Conservation (phyloP, 2,888 invertebrate genomes). For the Hydrotaea cyrtoneurina region DNA sequence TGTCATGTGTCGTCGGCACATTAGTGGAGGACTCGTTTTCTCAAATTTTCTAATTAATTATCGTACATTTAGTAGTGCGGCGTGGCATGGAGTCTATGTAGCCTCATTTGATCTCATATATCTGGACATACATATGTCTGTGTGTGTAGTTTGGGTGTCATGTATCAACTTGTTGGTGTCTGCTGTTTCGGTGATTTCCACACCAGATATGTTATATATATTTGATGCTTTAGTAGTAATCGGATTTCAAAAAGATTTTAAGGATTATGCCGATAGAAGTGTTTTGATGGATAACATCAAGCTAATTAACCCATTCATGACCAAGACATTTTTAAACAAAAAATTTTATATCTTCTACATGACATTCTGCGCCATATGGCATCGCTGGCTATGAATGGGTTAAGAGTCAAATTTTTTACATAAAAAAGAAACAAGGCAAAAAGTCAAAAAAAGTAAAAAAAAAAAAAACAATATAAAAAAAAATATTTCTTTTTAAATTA, state of each 20-base stretch:
- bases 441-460: too few relatives aligned
- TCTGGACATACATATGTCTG: not conserved
- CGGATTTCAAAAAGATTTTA: not conserved
- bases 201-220: not conserved
- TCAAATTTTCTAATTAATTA: conserved; percentile 64
- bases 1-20: conserved; percentile 41
- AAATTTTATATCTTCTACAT: too few relatives aligned
- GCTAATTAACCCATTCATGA: too few relatives aligned
- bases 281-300: too few relatives aligned
- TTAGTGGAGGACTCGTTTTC: conserved; percentile 39
- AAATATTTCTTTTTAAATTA: too few relatives aligned
- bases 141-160: not conserved
- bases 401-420: too few relatives aligned
- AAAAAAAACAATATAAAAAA: too few relatives aligned
- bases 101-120: conserved; percentile 12
- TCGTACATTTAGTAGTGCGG: conserved; percentile 1
- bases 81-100: not conserved
- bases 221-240: conserved; percentile 15
- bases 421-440: too few relatives aligned
- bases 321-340: too few relatives aligned
- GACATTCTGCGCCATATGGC: too few relatives aligned
- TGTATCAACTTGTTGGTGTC: conserved; percentile 1
- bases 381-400: too few relatives aligned
- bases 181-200: not conserved
- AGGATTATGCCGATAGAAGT: not conserved